These are phyloP conservation scores for Lycocorax pyrrhopterus DNA, from an alignment of 2,113 vertebrate species.

Conservation along the genomic window DNA sequence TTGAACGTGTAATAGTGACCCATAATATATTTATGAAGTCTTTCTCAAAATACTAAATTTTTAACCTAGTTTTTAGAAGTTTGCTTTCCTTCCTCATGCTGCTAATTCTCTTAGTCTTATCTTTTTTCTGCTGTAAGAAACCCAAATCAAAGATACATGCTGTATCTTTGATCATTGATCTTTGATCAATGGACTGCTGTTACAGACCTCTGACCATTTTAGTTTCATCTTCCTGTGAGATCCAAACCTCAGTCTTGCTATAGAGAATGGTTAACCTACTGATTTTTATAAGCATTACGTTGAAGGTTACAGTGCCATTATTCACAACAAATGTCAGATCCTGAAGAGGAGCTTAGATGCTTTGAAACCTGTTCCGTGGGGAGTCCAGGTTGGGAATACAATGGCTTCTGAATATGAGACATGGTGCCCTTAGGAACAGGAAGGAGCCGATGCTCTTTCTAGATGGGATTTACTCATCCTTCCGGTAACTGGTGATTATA, in stretches of 20 bases:
- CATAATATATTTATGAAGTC: not conserved
- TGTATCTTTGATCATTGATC: not conserved
- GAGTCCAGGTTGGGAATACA: not conserved
- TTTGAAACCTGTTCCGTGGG: not conserved
- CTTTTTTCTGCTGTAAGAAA: not conserved
- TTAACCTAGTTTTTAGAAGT: not conserved
- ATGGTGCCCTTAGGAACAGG: not conserved
- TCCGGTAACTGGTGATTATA: not conserved
- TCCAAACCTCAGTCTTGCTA: not conserved
- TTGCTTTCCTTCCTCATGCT: not conserved
- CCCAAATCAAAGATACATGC: not conserved
- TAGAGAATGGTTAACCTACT: not conserved
- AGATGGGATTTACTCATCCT: not conserved
- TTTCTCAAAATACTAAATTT: not conserved
- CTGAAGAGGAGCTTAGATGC: not conserved
- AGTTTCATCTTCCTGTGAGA: not conserved
- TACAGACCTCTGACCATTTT: not conserved
- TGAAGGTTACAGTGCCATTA: not conserved
- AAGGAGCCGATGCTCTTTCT: not conserved
- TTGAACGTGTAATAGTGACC: not conserved
- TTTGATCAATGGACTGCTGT: not conserved
- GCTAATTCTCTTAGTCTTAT: not conserved
- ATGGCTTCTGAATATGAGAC: accelerated
- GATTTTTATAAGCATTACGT: not conserved
- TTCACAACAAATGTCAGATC: not conserved